phyloP scores from a whole-genome alignment of 2,888 invertebrate species.

The Daptonema setosum region DNA sequence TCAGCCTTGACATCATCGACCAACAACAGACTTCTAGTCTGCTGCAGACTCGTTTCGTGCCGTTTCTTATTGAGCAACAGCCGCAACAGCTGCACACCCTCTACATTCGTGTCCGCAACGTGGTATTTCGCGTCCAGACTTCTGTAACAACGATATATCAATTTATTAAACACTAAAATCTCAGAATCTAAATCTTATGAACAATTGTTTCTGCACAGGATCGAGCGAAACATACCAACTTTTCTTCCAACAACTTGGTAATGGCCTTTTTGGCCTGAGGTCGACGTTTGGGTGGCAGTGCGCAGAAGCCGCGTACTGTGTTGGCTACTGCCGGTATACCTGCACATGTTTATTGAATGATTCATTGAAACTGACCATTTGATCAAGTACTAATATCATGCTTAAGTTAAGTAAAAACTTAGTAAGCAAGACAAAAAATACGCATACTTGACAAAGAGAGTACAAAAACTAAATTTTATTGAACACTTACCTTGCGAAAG shows the following conservation, averaged over 20 bases:
- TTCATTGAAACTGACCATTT: too few relatives aligned
- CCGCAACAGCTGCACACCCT: constrained; percentile 46
- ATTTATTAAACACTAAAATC: not conserved
- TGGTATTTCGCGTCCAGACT: constrained; percentile 57
- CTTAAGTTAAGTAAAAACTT: not conserved
- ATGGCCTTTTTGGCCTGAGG: constrained; percentile 16
- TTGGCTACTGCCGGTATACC: constrained; percentile 6
- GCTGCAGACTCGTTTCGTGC: constrained; percentile 43
- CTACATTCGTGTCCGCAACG: constrained; percentile 44
- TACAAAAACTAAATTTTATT: too few relatives aligned
- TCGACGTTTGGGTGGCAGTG: constrained; percentile 15
- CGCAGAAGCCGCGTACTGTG: constrained; percentile 17
- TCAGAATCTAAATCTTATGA: not conserved
- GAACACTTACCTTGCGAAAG: constrained; percentile 1
- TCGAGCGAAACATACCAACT: constrained; percentile 9
- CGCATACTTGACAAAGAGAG: not conserved
- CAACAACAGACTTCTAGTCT: constrained; percentile 57
- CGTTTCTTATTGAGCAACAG: constrained; percentile 63
- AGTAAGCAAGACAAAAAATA: not conserved
- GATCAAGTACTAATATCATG: too few relatives aligned
- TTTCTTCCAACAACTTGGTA: constrained; percentile 12
- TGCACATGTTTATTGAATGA: not conserved
- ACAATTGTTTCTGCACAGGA: not conserved
- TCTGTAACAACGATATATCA: too few relatives aligned
- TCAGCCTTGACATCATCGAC: constrained; percentile 39